These are phyloP conservation scores for Meliscaeva auricollis DNA, from an alignment of 2,888 invertebrate genomes.

Conservation along the genomic window DNA sequence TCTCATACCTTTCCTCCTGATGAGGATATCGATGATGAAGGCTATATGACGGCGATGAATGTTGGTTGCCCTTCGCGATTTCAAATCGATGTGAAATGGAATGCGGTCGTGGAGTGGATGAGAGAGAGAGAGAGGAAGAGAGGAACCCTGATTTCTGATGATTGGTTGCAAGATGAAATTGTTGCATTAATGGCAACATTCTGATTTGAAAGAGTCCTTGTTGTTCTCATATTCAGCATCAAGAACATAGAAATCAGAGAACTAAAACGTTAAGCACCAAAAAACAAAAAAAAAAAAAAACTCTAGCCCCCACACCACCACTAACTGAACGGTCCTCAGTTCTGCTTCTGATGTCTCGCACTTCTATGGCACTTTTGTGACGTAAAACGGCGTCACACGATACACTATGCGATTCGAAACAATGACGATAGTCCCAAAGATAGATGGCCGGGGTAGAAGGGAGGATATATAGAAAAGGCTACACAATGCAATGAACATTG, in stretches of 20 bases:
- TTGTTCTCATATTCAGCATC: constrained; percentile 70
- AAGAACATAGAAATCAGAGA: constrained; percentile 57
- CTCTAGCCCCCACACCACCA: not conserved
- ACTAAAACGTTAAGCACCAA: constrained; percentile 29
- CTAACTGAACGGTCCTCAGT: not conserved
- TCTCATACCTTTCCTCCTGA: not conserved
- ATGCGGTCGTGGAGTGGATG: constrained; percentile 3
- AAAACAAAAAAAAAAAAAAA: constrained; percentile 22
- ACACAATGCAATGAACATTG: constrained; percentile 40
- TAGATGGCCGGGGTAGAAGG: not conserved
- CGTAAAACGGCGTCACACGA: constrained; percentile 67
- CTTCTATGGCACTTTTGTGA: constrained; percentile 56
- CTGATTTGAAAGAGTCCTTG: constrained; percentile 74
- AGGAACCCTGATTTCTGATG: constrained; percentile 35
- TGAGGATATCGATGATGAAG: constrained; percentile 68
- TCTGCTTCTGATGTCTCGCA: constrained; percentile 36
- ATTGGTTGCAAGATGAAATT: constrained; percentile 74
- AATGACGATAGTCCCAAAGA: not conserved
- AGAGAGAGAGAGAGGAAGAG: not conserved
- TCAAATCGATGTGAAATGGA: constrained; percentile 60
- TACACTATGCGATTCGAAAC: constrained; percentile 9
- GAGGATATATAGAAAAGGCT: not conserved
- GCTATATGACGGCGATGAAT: constrained; percentile 60
- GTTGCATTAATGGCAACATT: constrained; percentile 76
- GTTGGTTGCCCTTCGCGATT: constrained; percentile 67